Evolutionary conservation across 1,140 invertebrate genomes (phyloP).

Genomic region (Amyelois transitella): DNA sequence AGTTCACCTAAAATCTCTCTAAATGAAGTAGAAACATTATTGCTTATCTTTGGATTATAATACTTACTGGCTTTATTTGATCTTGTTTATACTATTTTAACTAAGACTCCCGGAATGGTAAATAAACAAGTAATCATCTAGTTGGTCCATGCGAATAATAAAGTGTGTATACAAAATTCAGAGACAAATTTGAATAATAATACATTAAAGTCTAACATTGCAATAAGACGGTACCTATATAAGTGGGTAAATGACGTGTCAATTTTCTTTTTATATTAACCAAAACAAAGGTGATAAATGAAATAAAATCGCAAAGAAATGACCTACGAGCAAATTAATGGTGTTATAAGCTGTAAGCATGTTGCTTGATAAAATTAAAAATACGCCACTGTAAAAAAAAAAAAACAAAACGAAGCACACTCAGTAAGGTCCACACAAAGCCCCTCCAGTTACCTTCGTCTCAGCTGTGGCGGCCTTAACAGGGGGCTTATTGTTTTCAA

Average conservation of each 20-base stretch:
- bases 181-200: no score
- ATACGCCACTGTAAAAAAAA: slow-evolving; percentile 17
- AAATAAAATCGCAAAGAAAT: background rate
- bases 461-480: slow-evolving; percentile 48
- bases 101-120: no score
- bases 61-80: no score
- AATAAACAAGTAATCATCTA: no score
- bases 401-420: slow-evolving; percentile 42
- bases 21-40: no score
- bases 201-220: no score
- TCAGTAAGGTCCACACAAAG: slow-evolving; percentile 32
- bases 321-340: background rate
- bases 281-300: background rate
- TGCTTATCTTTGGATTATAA: no score
- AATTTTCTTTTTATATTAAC: background rate
- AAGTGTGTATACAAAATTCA: background rate
- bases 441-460: slow-evolving; percentile 54
- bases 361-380: slow-evolving; percentile 14
- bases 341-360: slow-evolving; percentile 25
- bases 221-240: no score
- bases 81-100: no score
- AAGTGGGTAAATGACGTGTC: no score
- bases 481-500: slow-evolving; percentile 76
- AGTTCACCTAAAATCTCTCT: no score
- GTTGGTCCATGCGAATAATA: no score